Conservation (phyloP, 2,113 vertebrate species). For the Caranx melampygus region DNA sequence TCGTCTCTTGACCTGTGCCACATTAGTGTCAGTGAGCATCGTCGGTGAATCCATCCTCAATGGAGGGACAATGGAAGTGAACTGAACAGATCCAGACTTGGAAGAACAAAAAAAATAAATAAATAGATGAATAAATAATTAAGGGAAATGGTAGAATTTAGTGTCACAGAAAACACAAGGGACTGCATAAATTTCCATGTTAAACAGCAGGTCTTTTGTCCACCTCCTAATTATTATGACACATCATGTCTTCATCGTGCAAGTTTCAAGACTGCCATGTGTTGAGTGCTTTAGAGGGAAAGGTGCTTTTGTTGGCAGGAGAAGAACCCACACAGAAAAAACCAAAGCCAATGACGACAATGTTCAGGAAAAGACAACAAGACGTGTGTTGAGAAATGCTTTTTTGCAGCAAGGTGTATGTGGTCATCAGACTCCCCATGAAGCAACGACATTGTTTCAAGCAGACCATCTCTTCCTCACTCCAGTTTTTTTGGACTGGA, state of each 20-base stretch:
- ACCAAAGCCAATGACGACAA: slow-evolving; percentile 9
- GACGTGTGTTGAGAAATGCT: neutral
- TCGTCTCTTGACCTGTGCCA: slow-evolving; percentile 97
- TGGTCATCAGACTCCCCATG: slow-evolving; percentile 24
- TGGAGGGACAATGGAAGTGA: slow-evolving; percentile 90
- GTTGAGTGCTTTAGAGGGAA: slow-evolving; percentile 85
- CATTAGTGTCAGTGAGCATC: slow-evolving; percentile 96
- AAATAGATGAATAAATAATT: slow-evolving; percentile 74
- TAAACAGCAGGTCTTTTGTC: slow-evolving; percentile 97
- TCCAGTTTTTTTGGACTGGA: slow-evolving; percentile 45
- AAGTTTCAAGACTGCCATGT: slow-evolving; percentile 95
- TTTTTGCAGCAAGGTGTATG: slow-evolving; percentile 11
- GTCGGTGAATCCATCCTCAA: slow-evolving; percentile 85
- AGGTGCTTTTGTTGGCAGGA: slow-evolving; percentile 22
- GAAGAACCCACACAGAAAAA: neutral
- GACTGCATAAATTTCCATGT: slow-evolving; percentile 97
- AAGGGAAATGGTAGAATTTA: slow-evolving; percentile 64
- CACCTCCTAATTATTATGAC: slow-evolving; percentile 98
- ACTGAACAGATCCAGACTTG: slow-evolving; percentile 80
- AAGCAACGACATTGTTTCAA: slow-evolving; percentile 27
- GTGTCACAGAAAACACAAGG: slow-evolving; percentile 90
- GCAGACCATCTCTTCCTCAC: slow-evolving; percentile 23
- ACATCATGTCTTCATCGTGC: slow-evolving; percentile 98
- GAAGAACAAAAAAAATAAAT: slow-evolving; percentile 72
- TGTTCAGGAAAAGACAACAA: slow-evolving; percentile 10